Percentiles rank a stretch among this genome's conserved stretches.
Conservation (phyloP, 2,113 vertebrate genomes). For the Paramisgurnus dabryanus region DNA sequence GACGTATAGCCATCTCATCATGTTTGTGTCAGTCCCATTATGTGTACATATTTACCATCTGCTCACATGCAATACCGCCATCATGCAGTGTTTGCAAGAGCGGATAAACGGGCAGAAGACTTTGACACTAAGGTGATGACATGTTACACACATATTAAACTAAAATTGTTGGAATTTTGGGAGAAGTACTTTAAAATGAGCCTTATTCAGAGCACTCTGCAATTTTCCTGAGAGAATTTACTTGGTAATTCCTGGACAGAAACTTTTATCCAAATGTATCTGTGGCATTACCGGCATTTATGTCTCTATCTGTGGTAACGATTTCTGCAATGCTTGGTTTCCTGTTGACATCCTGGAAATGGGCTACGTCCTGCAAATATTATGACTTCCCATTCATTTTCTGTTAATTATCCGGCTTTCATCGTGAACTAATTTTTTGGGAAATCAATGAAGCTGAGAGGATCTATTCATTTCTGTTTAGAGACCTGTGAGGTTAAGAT, state of each 20-base stretch:
- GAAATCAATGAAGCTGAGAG: not conserved
- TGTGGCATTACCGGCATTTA: not conserved
- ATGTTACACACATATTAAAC: not conserved
- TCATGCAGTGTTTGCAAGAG: not conserved
- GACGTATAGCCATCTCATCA: not conserved
- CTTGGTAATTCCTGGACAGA: not conserved
- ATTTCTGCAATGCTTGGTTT: not conserved
- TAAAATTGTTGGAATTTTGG: not conserved
- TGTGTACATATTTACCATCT: not conserved
- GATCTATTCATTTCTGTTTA: not conserved
- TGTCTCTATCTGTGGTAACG: not conserved
- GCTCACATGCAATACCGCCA: not conserved
- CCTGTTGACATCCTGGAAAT: not conserved
- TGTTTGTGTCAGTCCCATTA: slow-evolving; percentile 19
- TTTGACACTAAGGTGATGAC: not conserved
- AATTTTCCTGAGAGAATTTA: not conserved
- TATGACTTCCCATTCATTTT: not conserved
- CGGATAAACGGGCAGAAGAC: not conserved
- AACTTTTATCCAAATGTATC: not conserved
- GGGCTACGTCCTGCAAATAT: not conserved
- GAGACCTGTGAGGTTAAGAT: not conserved
- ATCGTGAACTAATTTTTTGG: not conserved
- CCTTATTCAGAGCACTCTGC: not conserved
- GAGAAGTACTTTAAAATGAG: not conserved
- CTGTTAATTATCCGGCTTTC: not conserved